Base-by-base conservation (phyloP, 2,797 vertebrate genomes). In the Gorsachius magnificus region DNA sequence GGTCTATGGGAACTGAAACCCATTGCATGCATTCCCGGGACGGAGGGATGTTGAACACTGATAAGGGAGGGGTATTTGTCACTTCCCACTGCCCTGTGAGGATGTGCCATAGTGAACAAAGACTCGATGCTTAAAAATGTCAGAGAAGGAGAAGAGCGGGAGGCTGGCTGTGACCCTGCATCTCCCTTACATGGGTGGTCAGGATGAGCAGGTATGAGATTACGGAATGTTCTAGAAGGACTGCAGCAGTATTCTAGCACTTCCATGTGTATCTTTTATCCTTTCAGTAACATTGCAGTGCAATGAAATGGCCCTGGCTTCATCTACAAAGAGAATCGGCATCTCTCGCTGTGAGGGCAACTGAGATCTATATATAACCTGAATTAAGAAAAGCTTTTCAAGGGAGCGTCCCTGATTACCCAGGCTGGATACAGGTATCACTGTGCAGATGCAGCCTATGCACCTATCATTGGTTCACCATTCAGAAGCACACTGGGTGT, bases 181-280 rank as follows among this genome's bases (percentile, higher is more conserved):
- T 16, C 7, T 69, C n/a, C 38, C 7, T 11, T 6, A 28, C 28
- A 66, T 38, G 16, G 1, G 9, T 36, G 11, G 16, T 26, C 36
- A 35, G 60, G 17, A 16, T 26, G 38, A 41, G 56, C 8, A 51
- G 38, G 9, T 6, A 3, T 0, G 4, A 33, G 28, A 33, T 2
- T 72, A n/a, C 17, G 72, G n/a, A 11, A 15, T 50, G 17, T 24
- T 13, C 31, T 20, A 7, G 38, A 51, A 70, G 31, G 29, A 43
- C 26, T 35, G 13, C 25, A 56, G 29, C 20, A 41, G 16, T 20
- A 21, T 81, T 75, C 51, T 8, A 66, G 26, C 29, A 33, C 21
- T 70, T 61, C 31, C 20, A 4, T 6, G 0, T 16, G 6, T 26
- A 16, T 11, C 0, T 0, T 16, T 43, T 43, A 5, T 22, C 4